Conservation (phyloP, 2,113 vertebrate species). For the Cettia cetti region DNA sequence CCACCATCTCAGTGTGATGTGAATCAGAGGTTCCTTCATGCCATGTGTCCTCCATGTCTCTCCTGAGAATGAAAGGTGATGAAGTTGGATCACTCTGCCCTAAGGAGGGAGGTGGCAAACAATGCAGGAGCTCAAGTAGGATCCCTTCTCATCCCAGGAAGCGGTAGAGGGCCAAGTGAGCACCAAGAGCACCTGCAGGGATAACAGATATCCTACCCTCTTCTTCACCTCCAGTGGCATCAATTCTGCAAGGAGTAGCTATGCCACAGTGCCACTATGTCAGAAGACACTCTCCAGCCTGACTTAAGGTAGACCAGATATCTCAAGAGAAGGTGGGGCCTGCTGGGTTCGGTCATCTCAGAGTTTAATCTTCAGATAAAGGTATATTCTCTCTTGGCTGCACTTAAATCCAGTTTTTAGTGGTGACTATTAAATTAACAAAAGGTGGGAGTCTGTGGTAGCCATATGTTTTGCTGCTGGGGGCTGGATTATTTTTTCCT, state of each 20-base stretch:
- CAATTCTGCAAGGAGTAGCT: neutral
- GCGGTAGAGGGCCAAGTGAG: neutral
- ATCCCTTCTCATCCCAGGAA: neutral
- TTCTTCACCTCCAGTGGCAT: neutral
- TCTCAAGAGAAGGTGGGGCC: neutral
- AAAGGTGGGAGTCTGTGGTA: neutral
- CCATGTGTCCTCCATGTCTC: neutral
- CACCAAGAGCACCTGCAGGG: neutral
- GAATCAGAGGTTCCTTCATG: neutral
- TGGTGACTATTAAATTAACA: neutral
- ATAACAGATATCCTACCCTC: neutral
- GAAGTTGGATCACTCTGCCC: neutral
- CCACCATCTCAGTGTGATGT: neutral
- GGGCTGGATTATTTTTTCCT: neutral
- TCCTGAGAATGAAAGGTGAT: neutral
- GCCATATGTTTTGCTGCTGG: neutral
- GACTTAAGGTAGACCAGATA: neutral
- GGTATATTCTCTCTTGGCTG: neutral
- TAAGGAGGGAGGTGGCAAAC: fast-evolving
- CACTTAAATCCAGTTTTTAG: neutral
- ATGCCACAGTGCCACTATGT: neutral
- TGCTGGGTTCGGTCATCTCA: neutral
- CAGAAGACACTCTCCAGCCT: neutral
- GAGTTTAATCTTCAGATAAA: neutral
- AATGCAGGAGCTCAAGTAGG: neutral